Evolutionary conservation across 2,797 vertebrate species (phyloP).

Genomic region (Emys orbicularis): DNA sequence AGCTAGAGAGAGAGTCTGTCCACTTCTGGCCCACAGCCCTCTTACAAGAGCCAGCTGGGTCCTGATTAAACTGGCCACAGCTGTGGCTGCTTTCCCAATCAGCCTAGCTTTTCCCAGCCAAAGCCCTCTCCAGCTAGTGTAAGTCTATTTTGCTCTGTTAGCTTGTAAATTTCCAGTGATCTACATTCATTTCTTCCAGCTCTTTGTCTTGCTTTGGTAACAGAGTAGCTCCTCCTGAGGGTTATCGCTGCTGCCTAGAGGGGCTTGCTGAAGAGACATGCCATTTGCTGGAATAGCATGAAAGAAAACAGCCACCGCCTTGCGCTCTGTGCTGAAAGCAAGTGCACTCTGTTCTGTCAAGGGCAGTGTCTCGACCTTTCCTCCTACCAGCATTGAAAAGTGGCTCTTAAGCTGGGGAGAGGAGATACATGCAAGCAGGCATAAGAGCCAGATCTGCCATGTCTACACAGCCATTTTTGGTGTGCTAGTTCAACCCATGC

Average conservation of each 20-base stretch:
- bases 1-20: no score
- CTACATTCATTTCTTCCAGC: neutral
- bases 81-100: no score
- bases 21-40: no score
- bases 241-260: neutral
- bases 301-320: neutral
- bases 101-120: no score
- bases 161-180: neutral
- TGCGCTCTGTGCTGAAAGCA: neutral
- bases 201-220: neutral
- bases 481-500: no score
- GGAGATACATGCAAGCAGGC: neutral
- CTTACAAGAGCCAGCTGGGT: no score
- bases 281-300: neutral
- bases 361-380: neutral
- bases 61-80: no score
- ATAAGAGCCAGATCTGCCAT: neutral
- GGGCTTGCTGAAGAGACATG: neutral
- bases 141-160: neutral
- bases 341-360: neutral
- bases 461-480: no score
- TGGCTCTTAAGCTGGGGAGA: neutral
- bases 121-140: no score
- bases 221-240: neutral
- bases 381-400: neutral